Evolutionary conservation across 2,888 invertebrate species (phyloP).

Genomic region (Ophioninae sp.): DNA sequence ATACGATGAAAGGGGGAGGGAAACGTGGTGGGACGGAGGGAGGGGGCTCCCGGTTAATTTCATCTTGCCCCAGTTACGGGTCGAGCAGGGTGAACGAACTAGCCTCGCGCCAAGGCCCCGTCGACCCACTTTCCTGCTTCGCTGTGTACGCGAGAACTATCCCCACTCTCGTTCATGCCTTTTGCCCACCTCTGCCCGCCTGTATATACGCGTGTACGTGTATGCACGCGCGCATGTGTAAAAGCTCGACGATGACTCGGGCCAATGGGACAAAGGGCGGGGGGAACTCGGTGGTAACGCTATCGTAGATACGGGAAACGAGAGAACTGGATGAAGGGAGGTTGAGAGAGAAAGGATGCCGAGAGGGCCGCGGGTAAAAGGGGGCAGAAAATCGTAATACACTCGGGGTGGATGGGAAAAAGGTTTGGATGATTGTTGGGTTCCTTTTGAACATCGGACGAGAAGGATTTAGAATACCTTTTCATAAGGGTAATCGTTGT

Average conservation of each 20-base stretch:
- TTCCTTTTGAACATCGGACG: neutral
- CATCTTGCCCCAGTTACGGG: slow-evolving; percentile 86
- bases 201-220: slow-evolving; percentile 16
- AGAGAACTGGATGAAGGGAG: slow-evolving; percentile 25
- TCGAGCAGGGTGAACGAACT: slow-evolving; percentile 84
- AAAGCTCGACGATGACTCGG: slow-evolving; percentile 43
- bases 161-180: slow-evolving; percentile 10
- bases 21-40: slow-evolving; percentile 78
- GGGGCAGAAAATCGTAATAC: slow-evolving; percentile 5
- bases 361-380: neutral
- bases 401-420: neutral
- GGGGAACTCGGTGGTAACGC: slow-evolving; percentile 8
- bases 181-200: slow-evolving; percentile 8
- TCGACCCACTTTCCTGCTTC: slow-evolving; percentile 79
- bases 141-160: slow-evolving; percentile 48
- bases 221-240: slow-evolving; percentile 16
- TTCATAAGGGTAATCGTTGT: too few species aligned
- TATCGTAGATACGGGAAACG: slow-evolving; percentile 27
- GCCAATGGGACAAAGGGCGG: slow-evolving; percentile 56
- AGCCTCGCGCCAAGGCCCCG: slow-evolving; percentile 82
- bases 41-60: slow-evolving; percentile 82
- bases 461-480: too few species aligned
- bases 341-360: slow-evolving; percentile 14
- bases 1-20: slow-evolving; percentile 69
- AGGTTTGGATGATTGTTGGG: neutral